These are phyloP conservation scores for Drepana arcuata DNA, from an alignment of 1,140 invertebrate species.

Conservation along the genomic window DNA sequence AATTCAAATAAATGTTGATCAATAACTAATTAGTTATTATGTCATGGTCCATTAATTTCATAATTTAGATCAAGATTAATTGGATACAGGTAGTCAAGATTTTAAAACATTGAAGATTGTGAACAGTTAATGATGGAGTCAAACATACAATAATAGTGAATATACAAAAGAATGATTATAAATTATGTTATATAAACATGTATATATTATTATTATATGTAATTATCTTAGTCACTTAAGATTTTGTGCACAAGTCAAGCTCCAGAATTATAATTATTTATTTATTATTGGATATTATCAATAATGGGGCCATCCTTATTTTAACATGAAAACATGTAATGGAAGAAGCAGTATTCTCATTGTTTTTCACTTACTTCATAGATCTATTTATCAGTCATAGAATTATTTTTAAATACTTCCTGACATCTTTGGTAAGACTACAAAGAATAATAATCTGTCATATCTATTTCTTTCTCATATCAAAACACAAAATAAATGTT, in stretches of 20 bases:
- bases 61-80: conserved; percentile 34
- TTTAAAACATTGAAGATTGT: background rate
- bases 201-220: conserved; percentile 23
- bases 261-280: conserved; percentile 29
- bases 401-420: no score
- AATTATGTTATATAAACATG: conserved; percentile 17
- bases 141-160: conserved; percentile 4
- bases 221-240: conserved; percentile 44
- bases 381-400: conserved; percentile 44
- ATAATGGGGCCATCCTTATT: conserved; percentile 28
- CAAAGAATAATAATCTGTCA: no score
- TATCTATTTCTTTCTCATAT: conserved; percentile 2
- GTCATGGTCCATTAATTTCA: conserved; percentile 55
- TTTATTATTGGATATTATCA: conserved; percentile 12
- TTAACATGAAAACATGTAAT: conserved; percentile 32
- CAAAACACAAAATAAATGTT: conserved; percentile 3
- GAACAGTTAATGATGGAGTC: conserved; percentile 4
- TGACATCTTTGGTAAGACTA: conserved; percentile 52
- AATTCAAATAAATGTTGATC: conserved; percentile 59
- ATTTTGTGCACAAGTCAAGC: conserved; percentile 58
- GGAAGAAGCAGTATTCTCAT: conserved; percentile 33
- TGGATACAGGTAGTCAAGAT: conserved; percentile 12
- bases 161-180: conserved; percentile 12
- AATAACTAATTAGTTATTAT: conserved; percentile 35
- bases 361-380: conserved; percentile 24